phyloP scores from a whole-genome alignment of 2,797 vertebrate genomes.

The Nannoperca obscura region DNA sequence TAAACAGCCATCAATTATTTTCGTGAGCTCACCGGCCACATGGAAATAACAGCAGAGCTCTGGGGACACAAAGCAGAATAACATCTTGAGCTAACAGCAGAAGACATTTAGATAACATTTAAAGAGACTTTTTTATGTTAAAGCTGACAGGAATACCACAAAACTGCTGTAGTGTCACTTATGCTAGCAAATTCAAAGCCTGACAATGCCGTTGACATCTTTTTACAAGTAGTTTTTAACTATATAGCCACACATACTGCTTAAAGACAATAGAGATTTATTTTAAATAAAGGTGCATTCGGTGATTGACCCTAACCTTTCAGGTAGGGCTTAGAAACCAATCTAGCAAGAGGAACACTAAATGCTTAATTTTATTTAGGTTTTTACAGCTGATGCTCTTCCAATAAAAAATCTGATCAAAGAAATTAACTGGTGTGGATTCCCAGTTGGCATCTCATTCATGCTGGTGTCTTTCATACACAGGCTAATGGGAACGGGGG shows the following conservation, averaged over 20 bases:
- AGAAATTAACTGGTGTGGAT: slow-evolving; percentile 4
- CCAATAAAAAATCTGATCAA: slow-evolving; percentile 23
- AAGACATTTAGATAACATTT: background rate
- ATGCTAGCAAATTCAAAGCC: background rate
- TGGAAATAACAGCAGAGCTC: slow-evolving; percentile 25
- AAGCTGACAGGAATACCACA: background rate
- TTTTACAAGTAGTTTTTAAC: background rate
- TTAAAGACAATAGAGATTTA: background rate
- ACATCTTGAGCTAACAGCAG: slow-evolving; percentile 16
- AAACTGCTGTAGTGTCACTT: background rate
- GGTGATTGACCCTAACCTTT: background rate
- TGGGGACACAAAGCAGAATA: background rate
- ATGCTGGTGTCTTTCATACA: slow-evolving; percentile 24
- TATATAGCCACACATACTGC: background rate
- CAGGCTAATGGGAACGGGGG: slow-evolving; percentile 43
- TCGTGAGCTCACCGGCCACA: slow-evolving; percentile 23
- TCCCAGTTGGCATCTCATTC: slow-evolving; percentile 10
- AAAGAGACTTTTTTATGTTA: background rate
- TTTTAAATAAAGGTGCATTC: background rate
- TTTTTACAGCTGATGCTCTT: background rate
- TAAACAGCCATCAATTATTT: slow-evolving; percentile 34
- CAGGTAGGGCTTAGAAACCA: background rate
- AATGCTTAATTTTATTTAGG: background rate
- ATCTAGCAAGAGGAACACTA: background rate
- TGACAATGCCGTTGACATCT: background rate